Conservation (phyloP, 1,140 invertebrate genomes). For the Caenorhabditis briggsae region DNA sequence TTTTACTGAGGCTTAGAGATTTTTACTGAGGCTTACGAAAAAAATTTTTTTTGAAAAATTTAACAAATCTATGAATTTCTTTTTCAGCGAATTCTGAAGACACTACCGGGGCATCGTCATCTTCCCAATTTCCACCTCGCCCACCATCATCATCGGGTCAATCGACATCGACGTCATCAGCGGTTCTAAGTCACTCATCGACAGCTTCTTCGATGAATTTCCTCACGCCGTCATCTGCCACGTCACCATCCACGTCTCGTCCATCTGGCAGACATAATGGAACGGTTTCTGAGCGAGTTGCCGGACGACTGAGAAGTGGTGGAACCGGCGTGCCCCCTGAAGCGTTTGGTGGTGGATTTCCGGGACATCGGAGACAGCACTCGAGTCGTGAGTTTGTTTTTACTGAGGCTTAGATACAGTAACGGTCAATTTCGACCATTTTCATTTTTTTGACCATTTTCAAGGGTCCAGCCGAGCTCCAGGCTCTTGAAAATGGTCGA, state of each 20-base stretch:
- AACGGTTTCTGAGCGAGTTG: neutral
- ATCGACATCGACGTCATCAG: conserved; percentile 16
- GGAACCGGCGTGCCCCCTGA: too few relatives aligned
- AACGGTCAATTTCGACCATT: too few relatives aligned
- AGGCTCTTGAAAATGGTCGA: too few relatives aligned
- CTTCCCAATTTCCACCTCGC: neutral
- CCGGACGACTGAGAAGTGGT: neutral
- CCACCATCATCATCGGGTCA: neutral
- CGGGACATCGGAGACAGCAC: neutral
- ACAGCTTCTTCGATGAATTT: conserved; percentile 15
- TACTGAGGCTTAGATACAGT: neutral
- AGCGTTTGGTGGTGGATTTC: neutral
- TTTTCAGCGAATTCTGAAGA: conserved; percentile 22
- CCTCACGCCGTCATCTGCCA: neutral
- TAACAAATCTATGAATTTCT: neutral
- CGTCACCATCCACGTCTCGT: neutral
- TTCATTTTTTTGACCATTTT: too few relatives aligned
- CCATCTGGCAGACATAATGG: neutral
- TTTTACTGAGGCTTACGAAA: too few relatives aligned
- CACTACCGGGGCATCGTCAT: neutral
- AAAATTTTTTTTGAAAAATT: too few relatives aligned
- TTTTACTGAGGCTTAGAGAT: too few relatives aligned
- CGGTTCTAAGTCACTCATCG: conserved; percentile 14
- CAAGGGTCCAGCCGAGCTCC: too few relatives aligned
- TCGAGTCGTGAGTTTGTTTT: conserved; percentile 19